phyloP scores from a whole-genome alignment of 2,797 vertebrate species.

The Tapera naevia region DNA sequence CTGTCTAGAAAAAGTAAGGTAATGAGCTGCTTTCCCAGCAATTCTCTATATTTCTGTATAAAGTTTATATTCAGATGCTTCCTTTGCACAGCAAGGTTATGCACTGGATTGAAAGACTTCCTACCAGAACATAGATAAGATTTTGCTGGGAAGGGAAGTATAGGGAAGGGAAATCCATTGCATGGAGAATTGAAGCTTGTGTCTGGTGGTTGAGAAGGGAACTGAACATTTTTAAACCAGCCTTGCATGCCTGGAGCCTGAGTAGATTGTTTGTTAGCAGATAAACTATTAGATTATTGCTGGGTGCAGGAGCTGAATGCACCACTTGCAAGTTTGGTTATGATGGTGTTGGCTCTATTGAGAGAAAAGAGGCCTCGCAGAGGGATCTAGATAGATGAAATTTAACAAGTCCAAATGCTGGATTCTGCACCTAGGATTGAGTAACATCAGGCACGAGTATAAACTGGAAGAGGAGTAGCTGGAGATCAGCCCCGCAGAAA shows the following conservation, averaged over 20 bases:
- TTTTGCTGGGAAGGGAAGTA: not conserved
- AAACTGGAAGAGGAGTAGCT: not conserved
- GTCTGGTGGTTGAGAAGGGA: not conserved
- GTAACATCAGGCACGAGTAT: accelerated
- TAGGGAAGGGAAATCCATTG: too few species aligned
- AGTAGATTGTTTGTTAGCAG: not conserved
- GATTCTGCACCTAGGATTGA: not conserved
- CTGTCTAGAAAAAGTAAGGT: not conserved
- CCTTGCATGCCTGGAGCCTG: not conserved
- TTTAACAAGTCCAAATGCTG: not conserved
- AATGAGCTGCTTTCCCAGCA: not conserved
- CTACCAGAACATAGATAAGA: not conserved
- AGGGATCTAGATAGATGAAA: not conserved
- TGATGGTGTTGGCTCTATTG: not conserved
- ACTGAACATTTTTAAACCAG: not conserved
- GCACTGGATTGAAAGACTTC: not conserved
- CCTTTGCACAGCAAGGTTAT: not conserved
- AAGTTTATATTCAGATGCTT: not conserved
- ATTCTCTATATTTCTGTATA: not conserved
- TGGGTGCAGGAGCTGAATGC: not conserved
- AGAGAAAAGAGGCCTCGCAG: not conserved
- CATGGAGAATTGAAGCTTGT: not conserved
- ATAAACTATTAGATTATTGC: not conserved
- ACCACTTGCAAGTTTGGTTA: not conserved
- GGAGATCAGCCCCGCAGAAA: not conserved